A percentile compares a stretch with the other conserved stretches of the same genome.
Conservation (phyloP, 2,797 vertebrate species). For the Anolis apletophallus region DNA sequence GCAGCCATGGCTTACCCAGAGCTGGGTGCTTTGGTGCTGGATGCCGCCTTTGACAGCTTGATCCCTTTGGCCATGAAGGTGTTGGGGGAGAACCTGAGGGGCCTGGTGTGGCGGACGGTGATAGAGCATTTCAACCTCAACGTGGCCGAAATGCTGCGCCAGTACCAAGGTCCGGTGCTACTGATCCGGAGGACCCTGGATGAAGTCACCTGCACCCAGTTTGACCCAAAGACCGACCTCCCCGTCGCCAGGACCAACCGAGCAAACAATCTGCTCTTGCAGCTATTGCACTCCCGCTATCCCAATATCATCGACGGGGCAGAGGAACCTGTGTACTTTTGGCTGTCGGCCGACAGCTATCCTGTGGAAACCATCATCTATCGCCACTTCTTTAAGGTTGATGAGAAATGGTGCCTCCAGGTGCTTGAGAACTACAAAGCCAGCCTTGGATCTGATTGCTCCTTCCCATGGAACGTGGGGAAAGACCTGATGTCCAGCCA, state of each 20-base stretch:
- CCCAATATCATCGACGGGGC: conserved; percentile 85
- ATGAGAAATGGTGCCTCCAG: conserved; percentile 85
- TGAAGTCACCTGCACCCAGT: conserved; percentile 85
- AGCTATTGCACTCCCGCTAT: conserved; percentile 86
- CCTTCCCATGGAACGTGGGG: conserved; percentile 87
- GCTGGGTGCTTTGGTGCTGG: conserved; percentile 84
- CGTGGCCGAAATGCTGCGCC: conserved; percentile 87
- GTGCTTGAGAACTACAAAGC: conserved; percentile 81
- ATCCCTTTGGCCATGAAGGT: conserved; percentile 87
- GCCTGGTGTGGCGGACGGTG: conserved; percentile 86
- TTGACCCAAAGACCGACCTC: conserved; percentile 57
- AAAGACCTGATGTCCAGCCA: conserved; percentile 80
- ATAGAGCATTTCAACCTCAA: conserved; percentile 90
- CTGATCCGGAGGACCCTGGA: conserved; percentile 88
- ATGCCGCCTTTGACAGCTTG: conserved; percentile 91
- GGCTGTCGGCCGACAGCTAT: conserved; percentile 79
- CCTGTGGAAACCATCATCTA: conserved; percentile 83
- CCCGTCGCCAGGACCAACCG: conserved; percentile 84
- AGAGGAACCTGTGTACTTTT: conserved; percentile 78
- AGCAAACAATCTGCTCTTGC: conserved; percentile 87
- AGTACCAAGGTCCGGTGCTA: conserved; percentile 88
- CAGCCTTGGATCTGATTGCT: conserved; percentile 45
- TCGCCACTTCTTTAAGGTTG: conserved; percentile 78
- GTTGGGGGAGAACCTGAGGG: conserved; percentile 88
- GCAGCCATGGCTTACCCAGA: conserved; percentile 88